phyloP scores from a whole-genome alignment of 2,113 vertebrate species.

The Stigmatopora nigra region DNA sequence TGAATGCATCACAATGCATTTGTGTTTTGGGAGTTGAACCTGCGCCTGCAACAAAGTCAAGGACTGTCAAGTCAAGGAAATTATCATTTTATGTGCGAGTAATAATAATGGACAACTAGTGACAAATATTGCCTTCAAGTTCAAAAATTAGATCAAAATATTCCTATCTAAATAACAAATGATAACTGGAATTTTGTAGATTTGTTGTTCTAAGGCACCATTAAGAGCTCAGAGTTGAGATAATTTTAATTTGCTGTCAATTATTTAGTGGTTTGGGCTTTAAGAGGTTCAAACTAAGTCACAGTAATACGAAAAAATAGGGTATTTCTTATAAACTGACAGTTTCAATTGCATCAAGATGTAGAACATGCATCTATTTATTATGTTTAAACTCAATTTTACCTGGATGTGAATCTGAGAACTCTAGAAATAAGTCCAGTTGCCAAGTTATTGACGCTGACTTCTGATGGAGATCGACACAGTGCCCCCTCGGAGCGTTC shows the following conservation, averaged over 20 bases:
- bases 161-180: no score
- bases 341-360: not conserved
- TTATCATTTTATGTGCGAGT: no score
- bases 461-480: slow-evolving; percentile 56
- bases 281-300: not conserved
- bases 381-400: slow-evolving; percentile 24
- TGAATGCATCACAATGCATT: not conserved
- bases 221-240: no score
- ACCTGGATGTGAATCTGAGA: slow-evolving; percentile 70
- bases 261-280: no score
- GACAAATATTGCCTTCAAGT: no score
- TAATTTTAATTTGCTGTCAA: no score
- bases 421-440: slow-evolving; percentile 67
- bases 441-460: slow-evolving; percentile 54
- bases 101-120: no score
- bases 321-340: not conserved
- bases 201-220: no score
- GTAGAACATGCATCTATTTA: not conserved
- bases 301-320: not conserved
- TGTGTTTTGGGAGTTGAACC: not conserved
- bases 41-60: not conserved
- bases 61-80: no score
- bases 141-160: no score
- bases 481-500: slow-evolving; percentile 54
- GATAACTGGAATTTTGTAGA: no score